Conservation (phyloP, 2,888 invertebrate species). For the Punctoribates punctum region DNA sequence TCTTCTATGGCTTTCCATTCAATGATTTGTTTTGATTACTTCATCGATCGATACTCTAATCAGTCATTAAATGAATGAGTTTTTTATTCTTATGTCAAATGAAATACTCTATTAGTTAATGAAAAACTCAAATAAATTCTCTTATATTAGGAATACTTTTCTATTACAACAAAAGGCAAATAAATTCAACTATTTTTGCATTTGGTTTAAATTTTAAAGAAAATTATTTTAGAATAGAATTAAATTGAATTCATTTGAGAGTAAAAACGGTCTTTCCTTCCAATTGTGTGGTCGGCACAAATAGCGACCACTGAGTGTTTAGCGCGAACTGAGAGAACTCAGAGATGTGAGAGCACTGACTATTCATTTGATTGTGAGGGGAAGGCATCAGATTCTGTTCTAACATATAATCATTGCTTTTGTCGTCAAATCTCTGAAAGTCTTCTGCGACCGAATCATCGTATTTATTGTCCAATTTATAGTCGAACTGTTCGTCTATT, state of each 20-base stretch:
- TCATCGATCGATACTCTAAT: no score
- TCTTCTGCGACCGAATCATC: background rate
- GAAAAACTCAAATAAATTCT: background rate
- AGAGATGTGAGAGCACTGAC: no score
- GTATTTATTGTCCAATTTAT: no score
- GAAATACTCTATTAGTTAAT: background rate
- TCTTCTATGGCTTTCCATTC: background rate
- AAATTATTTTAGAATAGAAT: background rate
- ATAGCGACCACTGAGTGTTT: background rate
- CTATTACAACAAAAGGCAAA: no score
- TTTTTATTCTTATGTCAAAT: background rate
- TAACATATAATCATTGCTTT: background rate
- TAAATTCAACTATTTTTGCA: no score
- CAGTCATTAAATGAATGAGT: background rate
- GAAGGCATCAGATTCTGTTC: background rate
- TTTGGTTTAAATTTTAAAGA: background rate
- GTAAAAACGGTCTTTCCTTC: background rate
- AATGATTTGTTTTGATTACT: background rate
- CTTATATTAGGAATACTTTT: background rate
- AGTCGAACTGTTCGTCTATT: background rate
- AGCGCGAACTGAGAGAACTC: background rate
- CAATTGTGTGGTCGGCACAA: background rate
- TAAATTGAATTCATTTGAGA: background rate
- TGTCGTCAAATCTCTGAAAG: background rate
- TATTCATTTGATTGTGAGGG: no score